Base-by-base conservation (phyloP, 2,888 invertebrate species). In the Catocala fraxini region DNA sequence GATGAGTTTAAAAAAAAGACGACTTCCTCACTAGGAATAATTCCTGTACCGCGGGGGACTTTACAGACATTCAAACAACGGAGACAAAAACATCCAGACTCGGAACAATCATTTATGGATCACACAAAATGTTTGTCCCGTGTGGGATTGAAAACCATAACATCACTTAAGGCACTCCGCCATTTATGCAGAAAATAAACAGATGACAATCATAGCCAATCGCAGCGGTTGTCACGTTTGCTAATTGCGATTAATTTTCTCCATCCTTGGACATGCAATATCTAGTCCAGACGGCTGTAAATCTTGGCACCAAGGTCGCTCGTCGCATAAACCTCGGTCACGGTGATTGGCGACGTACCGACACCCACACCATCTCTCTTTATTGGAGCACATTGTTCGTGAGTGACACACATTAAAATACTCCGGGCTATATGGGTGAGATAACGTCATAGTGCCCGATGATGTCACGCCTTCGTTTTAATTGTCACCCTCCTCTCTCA, bases 231-330 rank as follows among this genome's bases (percentile, higher is more conserved):
- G 15, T 15, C 2, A 15, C 15, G 15, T 15, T 15, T 15, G 15
- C 15, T 15, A 15, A 15, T 15, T 15, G 15, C 15, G 9, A 66
- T 70, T 57, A 64, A 63, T 66, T 63, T 35, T 6, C 43, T 6
- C 35, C 25, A 49, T 51, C 75, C 77, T 72, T 70, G 72, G 55
- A 43, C 55, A 48, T 54, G 25, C 25, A 33, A 56, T 60, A 67
- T 63, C 39, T 56, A 60, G 54, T 46, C 48, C 70, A 67, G 73
- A 66, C 64, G 58, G 65, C 64, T 34, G 68, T 78, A 73, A 76
- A 76, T 76, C 72, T 65, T 51, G 56, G 47, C 48, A 39, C 15
- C 67, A 80, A 78, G 80, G 80, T 73, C 67, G 61, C 54, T 59
- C 60, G 63, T 49, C 61, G 63, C 73, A 74, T 77, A 72, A 74